phyloP scores from a whole-genome alignment of 2,797 vertebrate genomes.

The Hemitrygon akajei region DNA sequence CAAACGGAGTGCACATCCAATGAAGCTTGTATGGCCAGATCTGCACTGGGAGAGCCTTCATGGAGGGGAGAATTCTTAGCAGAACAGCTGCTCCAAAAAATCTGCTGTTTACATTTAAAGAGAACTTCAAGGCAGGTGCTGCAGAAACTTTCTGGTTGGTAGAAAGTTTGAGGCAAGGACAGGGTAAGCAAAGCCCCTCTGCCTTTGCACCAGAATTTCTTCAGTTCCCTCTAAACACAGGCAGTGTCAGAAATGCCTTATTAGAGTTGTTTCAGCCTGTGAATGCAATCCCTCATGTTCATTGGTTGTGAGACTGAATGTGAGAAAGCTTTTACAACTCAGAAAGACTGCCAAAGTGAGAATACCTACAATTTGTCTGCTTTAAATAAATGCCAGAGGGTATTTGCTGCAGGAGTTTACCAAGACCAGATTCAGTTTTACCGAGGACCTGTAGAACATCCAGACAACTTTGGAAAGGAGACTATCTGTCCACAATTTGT shows the following conservation, averaged over 20 bases:
- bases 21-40: neutral
- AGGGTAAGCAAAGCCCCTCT: neutral
- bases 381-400: slow-evolving; percentile 25
- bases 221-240: neutral
- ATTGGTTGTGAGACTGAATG: slow-evolving; percentile 26
- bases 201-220: neutral
- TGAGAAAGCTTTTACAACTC: slow-evolving; percentile 19
- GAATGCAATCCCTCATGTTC: slow-evolving; percentile 26
- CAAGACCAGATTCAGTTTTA: neutral
- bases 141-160: neutral
- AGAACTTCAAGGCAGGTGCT: neutral
- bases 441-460: neutral
- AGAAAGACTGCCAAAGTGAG: slow-evolving; percentile 26
- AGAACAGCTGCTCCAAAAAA: neutral
- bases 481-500: neutral
- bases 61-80: neutral
- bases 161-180: neutral
- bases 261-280: neutral
- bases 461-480: neutral
- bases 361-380: slow-evolving; percentile 26
- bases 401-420: neutral
- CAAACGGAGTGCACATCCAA: neutral
- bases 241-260: neutral
- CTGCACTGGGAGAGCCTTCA: neutral
- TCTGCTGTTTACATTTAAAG: neutral